Evolutionary conservation across 2,113 vertebrate genomes (phyloP), one percentile per base, ranked within the genome.

Genomic region (Lichenostomus cassidix): DNA sequence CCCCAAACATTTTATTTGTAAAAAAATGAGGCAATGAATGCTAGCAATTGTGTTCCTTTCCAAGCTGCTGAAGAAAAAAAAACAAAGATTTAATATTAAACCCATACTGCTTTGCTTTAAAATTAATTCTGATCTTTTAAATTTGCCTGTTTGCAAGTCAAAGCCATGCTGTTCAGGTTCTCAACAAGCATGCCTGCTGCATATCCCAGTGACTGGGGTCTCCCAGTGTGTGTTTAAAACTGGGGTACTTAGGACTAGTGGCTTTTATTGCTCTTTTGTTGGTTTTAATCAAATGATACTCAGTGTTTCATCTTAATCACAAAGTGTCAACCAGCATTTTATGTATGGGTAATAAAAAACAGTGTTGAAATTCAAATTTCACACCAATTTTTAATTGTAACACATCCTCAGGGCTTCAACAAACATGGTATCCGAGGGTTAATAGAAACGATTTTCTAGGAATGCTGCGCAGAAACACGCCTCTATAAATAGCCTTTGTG

Each of bases 201-300:
- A 28, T 42, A 41, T 83, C 31, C 44, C 68, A 9, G n/a, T 59
- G 49, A 20, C 60, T 60, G n/a, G 9, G 35, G 19, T 62, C 23
- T 78, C 23, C 74, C 55, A 29, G 8, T 80, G 53, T 83, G 44
- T 6, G 0, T 78, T 89, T 89, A 89, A 68, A 68, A 60, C 59
- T 29, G 53, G 35, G 14, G 11, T 71, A 8, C 7, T 19, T 81
- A 82, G 65, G 49, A 42, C 37, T 93, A 78, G 47, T 82, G 62
- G 78, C 28, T 95, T 84, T 91, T 91, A 87, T 79, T 96, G 96
- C 92, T 92, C 78, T 95, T 96, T 95, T 96, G 75, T 90, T 83
- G 62, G 47, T 93, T 85, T 71, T 91, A 87, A 80, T 87, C 56
- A 92, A 88, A 67, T 78, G 89, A 94, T 89, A 24, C 62, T 50